Base-by-base conservation (phyloP, 2,888 invertebrate genomes). In the Andricus quercusramuli region DNA sequence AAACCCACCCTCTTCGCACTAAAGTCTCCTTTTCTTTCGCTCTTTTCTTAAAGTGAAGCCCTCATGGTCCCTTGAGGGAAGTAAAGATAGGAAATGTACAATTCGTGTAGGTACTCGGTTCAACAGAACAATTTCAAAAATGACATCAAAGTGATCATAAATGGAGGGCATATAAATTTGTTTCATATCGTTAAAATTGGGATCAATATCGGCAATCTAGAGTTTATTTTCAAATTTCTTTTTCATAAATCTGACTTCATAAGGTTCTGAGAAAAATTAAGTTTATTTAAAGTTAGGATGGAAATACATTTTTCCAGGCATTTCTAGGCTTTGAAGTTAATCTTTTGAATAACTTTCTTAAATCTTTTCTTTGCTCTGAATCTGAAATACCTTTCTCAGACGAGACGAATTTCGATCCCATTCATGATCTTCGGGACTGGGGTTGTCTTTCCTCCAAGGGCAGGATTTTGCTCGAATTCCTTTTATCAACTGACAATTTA, bases 331-430 rank as follows among this genome's bases (percentile, higher is more conserved):
- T 74, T 56, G 20, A 74, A 74, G 51, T 13, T 6, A 51, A 32
- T 20, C 29, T 29, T n/a, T 17, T 17, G 13, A 56, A 51, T 25
- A 56, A 56, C 56, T 70, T 70, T 25, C 29, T n/a, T 11, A 32
- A 74, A 74, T 74, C 29, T 74, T 70, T 47, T 70, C 70, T 17
- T 51, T 25, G 17, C n/a, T 17, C 29, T 32, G 56, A 74, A 74
- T 17, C n/a, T 32, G 32, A 74, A 74, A 74, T 74, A 74, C 29
- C 74, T 74, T 51, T 20, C 47, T 51, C 32, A 51, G n/a, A 74
- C 20, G 74, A 56, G 74, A 56, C 32, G 51, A 74, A 74, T 74
- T 74, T 74, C 51, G n/a, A 74, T 74, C 56, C 32, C 74, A 74
- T 74, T 29, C 56, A 29, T 32, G 6, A 56, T 74, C 74, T 9